Evolutionary conservation across 2,797 vertebrate genomes (phyloP), one percentile per base, ranked within the genome.

Genomic region (Kryptolebias ocellatus): DNA sequence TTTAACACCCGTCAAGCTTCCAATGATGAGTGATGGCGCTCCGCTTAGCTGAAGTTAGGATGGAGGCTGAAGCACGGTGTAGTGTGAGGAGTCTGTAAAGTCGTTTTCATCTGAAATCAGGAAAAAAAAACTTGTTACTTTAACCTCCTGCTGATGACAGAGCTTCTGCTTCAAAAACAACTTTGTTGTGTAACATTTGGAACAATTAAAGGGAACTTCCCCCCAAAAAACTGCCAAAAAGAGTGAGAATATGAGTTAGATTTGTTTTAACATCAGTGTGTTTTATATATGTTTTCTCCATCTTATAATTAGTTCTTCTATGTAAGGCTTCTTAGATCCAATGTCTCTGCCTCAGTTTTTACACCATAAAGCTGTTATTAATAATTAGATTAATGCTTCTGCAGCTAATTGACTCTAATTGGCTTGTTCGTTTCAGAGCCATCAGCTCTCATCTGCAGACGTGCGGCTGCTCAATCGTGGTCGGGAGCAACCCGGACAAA

Each of bases 371-470:
- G 42, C 59, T 64, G 42, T 46, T 8, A 10, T 44, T 74, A 50
- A 44, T 66, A 64, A 77, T 68, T 49, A 46, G 11, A 62, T 14
- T 45, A 6, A n/a, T 16, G 34, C 11, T 53, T 65, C 55, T 68
- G 17, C 47, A 17, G 17, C 66, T 67, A 67, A 83, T 54, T 62
- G 49, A 9, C 1, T 61, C 11, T 76, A 44, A 78, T 79, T 69
- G 73, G 65, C 86, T 49, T 81, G 44, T 84, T 60, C 53, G 47
- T 70, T 80, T 57, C 87, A 99, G 98, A 91, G 96, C 97, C 66
- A 95, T 99, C 91, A 98, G 96, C 88, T 99, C 98, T 83, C 98
- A 99, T 87, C 89, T 99, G 63, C 98, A 99, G 90, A 99, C 98
- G 6, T 99, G 98, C 57, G 98, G 98, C 88, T 99, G 97, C 79